Conservation (phyloP, 2,797 vertebrate species). For the Gadopsis bispinosus region DNA sequence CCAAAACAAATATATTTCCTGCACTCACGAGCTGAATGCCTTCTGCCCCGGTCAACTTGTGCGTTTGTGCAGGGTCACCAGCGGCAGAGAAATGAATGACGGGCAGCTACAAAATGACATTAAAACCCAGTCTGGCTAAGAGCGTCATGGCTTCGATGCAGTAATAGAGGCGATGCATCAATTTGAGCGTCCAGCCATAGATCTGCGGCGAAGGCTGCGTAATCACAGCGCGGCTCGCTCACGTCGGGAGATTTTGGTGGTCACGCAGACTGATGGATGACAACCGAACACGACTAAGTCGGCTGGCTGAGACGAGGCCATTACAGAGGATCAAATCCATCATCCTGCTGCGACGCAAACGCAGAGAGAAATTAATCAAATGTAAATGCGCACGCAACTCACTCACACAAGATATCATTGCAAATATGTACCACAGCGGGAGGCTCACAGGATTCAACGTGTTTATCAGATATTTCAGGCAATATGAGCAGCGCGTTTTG, state of each 20-base stretch:
- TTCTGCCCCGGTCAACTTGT: not conserved
- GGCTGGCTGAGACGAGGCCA: slow-evolving; percentile 30
- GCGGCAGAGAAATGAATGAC: slow-evolving; percentile 39
- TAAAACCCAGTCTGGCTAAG: slow-evolving; percentile 41
- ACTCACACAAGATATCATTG: not conserved
- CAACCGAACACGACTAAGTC: slow-evolving; percentile 18
- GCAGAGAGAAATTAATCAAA: slow-evolving; percentile 2
- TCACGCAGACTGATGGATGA: slow-evolving; percentile 48
- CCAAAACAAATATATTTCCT: not conserved
- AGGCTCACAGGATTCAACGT: not conserved
- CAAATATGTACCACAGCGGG: not conserved
- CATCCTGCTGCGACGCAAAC: not conserved
- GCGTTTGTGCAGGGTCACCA: slow-evolving; percentile 15
- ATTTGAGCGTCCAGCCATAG: slow-evolving; percentile 16
- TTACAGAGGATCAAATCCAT: slow-evolving; percentile 52
- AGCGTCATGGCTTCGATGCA: slow-evolving; percentile 21
- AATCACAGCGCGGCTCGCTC: slow-evolving; percentile 19
- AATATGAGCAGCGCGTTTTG: fast-evolving
- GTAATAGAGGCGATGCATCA: slow-evolving; percentile 65
- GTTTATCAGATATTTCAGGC: not conserved
- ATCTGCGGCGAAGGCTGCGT: slow-evolving; percentile 45
- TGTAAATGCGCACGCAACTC: not conserved
- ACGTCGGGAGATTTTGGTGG: slow-evolving; percentile 18
- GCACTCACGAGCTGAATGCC: too few species aligned
- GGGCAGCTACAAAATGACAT: slow-evolving; percentile 41